Conservation (phyloP, 2,113 vertebrate species). For the Scomber colias region DNA sequence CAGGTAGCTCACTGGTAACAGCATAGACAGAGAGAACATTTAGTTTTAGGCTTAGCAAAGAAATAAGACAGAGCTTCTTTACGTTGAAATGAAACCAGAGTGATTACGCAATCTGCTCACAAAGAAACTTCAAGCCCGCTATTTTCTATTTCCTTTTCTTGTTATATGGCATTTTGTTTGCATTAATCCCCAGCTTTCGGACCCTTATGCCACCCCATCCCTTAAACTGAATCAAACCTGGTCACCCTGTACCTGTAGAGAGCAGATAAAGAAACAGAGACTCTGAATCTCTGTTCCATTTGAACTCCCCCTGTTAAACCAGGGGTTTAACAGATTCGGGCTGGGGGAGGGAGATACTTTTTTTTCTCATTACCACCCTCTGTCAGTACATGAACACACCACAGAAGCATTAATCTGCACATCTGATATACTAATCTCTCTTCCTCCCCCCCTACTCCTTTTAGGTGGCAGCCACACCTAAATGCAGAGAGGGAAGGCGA, state of each 20-base stretch:
- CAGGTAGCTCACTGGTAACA: conserved; percentile 18
- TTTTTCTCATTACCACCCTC: conserved; percentile 72
- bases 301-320: conserved; percentile 70
- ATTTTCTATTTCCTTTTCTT: conserved; percentile 9
- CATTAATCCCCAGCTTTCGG: conserved; percentile 27
- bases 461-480: conserved; percentile 75
- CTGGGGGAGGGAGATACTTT: conserved; percentile 53
- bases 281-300: conserved; percentile 71
- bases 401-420: conserved; percentile 78
- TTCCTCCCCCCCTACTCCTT: conserved; percentile 30
- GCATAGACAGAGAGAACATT: conserved; percentile 21
- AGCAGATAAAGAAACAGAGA: conserved; percentile 77
- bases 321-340: conserved; percentile 45
- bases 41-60: background rate
- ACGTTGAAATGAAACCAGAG: background rate
- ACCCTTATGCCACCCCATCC: conserved; percentile 20
- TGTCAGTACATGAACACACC: conserved; percentile 73
- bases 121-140: background rate
- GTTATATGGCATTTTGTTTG: conserved; percentile 31
- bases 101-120: background rate
- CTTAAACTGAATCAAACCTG: conserved; percentile 43
- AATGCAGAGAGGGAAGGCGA: conserved; percentile 60
- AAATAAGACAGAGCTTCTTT: background rate
- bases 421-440: conserved; percentile 84
- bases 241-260: conserved; percentile 66